Conservation (phyloP, 2,113 vertebrate genomes). For the Crotalus viridis region DNA sequence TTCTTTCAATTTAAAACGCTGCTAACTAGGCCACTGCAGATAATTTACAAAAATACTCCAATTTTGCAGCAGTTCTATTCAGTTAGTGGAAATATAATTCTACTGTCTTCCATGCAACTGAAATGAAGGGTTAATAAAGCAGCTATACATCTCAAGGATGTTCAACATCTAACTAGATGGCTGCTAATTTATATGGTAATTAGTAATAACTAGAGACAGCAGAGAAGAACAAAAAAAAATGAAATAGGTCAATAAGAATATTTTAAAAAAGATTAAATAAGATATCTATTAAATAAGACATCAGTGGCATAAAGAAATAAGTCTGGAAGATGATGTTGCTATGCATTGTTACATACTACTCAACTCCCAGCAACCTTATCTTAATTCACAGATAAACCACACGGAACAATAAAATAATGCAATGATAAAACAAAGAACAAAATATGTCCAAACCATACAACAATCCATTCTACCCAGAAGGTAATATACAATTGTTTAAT, state of each 20-base stretch:
- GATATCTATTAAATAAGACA: too few species aligned
- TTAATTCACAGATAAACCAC: background rate
- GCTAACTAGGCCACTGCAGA: background rate
- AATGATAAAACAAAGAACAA: background rate
- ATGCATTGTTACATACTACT: too few species aligned
- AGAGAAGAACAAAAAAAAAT: too few species aligned
- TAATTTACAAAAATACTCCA: background rate
- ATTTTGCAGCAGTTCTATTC: background rate
- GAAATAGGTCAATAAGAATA: too few species aligned
- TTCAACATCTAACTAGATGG: background rate
- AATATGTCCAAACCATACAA: background rate
- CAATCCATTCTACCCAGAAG: background rate
- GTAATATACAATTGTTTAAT: background rate
- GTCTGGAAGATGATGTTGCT: too few species aligned
- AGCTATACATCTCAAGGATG: background rate
- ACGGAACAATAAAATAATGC: background rate
- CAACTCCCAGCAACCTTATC: too few species aligned
- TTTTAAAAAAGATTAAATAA: too few species aligned
- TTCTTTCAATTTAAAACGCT: background rate
- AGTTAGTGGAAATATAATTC: background rate
- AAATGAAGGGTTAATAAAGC: background rate
- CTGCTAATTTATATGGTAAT: too few species aligned
- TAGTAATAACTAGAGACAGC: too few species aligned
- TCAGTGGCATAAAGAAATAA: too few species aligned
- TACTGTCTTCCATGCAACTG: background rate